Percentiles rank a stretch among this genome's conserved stretches.
Evolutionary conservation across 1,140 invertebrate genomes (phyloP).

Genomic region (Globodera rostochiensis): DNA sequence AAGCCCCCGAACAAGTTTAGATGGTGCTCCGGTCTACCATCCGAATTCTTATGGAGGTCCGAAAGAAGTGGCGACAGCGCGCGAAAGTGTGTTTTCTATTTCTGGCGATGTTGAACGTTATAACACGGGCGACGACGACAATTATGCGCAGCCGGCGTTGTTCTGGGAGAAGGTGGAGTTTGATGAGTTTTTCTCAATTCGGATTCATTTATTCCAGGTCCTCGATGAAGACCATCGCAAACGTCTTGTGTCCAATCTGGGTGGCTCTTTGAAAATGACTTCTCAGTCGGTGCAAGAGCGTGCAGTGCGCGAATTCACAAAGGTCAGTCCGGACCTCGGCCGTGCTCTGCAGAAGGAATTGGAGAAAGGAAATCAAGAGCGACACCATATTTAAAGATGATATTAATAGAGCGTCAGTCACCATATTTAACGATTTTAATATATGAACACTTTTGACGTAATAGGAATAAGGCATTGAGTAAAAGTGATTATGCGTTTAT

Average conservation of each 20-base stretch:
- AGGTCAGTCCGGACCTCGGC: slow-evolving; percentile 68
- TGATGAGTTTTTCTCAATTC: background rate
- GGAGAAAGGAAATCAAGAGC: background rate
- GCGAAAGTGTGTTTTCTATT: slow-evolving; percentile 59
- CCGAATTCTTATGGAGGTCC: slow-evolving; percentile 92
- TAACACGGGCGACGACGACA: slow-evolving; percentile 77
- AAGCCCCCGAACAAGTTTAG: background rate
- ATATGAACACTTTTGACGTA: too few relatives aligned
- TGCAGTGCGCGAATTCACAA: slow-evolving; percentile 67
- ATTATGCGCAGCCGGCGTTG: slow-evolving; percentile 79
- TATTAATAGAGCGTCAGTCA: too few relatives aligned
- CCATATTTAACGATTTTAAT: too few relatives aligned
- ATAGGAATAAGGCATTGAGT: too few relatives aligned
- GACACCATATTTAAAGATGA: background rate
- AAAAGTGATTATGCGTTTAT: too few relatives aligned
- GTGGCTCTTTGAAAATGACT: slow-evolving; percentile 76
- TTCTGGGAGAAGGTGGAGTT: slow-evolving; percentile 76
- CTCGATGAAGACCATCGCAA: slow-evolving; percentile 76
- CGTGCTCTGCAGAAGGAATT: slow-evolving; percentile 55
- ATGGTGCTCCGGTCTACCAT: slow-evolving; percentile 86
- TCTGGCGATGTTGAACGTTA: slow-evolving; percentile 70
- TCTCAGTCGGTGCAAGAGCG: slow-evolving; percentile 79
- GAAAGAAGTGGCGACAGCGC: slow-evolving; percentile 62
- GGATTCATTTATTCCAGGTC: slow-evolving; percentile 68
- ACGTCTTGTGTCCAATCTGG: slow-evolving; percentile 80